Conservation (phyloP, 2,113 vertebrate species). For the Speoplatyrhinus poulsoni region DNA sequence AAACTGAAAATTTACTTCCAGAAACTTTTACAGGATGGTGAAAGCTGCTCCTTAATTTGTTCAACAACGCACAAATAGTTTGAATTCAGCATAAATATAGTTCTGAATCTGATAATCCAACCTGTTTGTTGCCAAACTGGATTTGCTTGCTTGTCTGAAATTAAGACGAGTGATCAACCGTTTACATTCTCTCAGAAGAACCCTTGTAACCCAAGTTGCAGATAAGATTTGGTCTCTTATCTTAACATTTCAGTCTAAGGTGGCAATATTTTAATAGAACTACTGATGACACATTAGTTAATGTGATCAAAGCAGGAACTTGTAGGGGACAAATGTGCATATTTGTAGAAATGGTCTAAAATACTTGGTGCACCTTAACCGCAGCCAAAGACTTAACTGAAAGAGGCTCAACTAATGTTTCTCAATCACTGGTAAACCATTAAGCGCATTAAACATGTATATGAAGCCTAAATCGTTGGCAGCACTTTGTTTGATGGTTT, state of each 20-base stretch:
- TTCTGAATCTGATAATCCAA: neutral
- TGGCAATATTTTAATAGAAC: neutral
- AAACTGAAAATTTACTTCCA: neutral
- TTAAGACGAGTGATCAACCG: neutral
- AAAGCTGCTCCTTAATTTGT: neutral
- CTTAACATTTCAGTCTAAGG: neutral
- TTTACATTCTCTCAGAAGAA: neutral
- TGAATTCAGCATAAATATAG: neutral
- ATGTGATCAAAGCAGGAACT: neutral
- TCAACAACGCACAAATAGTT: neutral
- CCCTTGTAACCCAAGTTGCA: neutral
- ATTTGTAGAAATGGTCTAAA: too few species aligned
- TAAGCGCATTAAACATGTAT: neutral
- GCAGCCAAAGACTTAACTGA: too few species aligned
- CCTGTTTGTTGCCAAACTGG: slow-evolving; percentile 8
- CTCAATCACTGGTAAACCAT: too few species aligned
- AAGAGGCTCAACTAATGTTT: too few species aligned
- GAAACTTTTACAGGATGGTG: neutral
- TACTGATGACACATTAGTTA: neutral
- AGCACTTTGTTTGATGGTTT: neutral
- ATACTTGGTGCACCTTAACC: too few species aligned
- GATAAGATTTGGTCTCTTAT: neutral
- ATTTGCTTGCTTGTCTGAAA: slow-evolving; percentile 1
- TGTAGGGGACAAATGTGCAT: neutral
- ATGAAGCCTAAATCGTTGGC: neutral